These are phyloP conservation scores for Heliocidaris erythrogramma DNA, from an alignment of 35 echinoderm and acorn worm species.

Conservation along the genomic window DNA sequence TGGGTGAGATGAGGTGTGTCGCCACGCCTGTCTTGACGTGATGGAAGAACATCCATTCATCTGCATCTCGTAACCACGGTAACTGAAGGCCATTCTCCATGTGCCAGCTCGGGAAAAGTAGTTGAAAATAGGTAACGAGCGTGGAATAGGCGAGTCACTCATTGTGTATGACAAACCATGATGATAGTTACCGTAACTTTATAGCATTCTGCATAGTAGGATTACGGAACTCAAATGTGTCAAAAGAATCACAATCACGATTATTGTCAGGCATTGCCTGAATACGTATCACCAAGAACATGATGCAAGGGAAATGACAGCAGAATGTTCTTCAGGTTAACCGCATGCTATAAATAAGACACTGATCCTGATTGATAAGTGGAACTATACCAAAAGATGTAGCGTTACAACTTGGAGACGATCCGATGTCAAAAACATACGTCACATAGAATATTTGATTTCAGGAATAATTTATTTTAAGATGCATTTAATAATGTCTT, in stretches of 20 bases:
- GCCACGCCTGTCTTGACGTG: conserved; percentile 46
- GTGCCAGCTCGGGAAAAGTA: background rate
- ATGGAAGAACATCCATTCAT: conserved; percentile 35
- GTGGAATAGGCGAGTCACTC: background rate
- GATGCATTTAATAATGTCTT: background rate
- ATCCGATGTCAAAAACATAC: background rate
- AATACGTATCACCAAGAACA: background rate
- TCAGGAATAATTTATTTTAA: background rate
- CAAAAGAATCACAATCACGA: background rate
- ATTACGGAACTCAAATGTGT: background rate
- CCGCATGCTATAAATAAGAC: background rate
- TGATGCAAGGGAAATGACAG: background rate
- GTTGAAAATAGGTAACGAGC: background rate
- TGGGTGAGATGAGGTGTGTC: background rate
- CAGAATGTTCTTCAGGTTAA: background rate
- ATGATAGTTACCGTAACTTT: too few relatives aligned
- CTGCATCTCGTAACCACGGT: conserved; percentile 21
- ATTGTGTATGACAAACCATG: background rate
- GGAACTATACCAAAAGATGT: background rate
- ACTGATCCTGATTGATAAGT: background rate
- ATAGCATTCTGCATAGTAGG: background rate
- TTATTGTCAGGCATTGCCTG: background rate
- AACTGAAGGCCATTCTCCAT: background rate
- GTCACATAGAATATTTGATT: background rate
- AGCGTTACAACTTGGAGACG: background rate